Base-by-base conservation (phyloP, 2,888 invertebrate species). In the Machimus atricapillus region DNA sequence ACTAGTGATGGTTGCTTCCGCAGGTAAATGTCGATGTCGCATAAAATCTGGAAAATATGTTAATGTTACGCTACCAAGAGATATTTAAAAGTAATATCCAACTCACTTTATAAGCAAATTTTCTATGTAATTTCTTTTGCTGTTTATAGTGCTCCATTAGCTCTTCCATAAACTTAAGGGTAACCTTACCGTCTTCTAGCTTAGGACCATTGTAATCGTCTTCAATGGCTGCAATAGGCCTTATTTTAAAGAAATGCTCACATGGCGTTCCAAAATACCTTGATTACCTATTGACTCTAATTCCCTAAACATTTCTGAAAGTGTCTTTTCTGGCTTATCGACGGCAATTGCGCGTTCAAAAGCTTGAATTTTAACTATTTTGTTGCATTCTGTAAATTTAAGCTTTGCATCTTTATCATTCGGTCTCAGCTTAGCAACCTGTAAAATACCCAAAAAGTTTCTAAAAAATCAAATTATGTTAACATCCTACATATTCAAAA, bases 311-410 rank as follows among this genome's bases (percentile, higher is more conserved):
- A 95, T 95, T 91, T 98, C 98, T 0, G 98, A 96, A 89, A 99
- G 95, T 90, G 96, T 96, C 90, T 96, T 96, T 91, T 96, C 97
- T 81, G 95, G 95, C 90, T 97, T 97, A 90, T 99, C 98, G 0
- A 97, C 97, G 1, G 98, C 96, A 90, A 99, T 99, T 14, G 99
- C 99, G 92, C 97, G 97, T 92, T 98, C 98, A 93, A 99, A 99
- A 9, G 98, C 98, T 90, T 97, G 94, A 93, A 97, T 96, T 92
- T 97, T 97, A 9, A 99, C 97, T 91, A 99, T 97, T 94, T 99
- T 99, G 92, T 95, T 96, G 93, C 99, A 99, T 93, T 99, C 99
- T 82, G 94, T 95, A 92, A 94, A 98, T 92, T 99, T 99, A 89
- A 95, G 92, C 93, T 97, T 97, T 1, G 99, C 99, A 94, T 99